phyloP scores from a whole-genome alignment of 2,113 vertebrate species.

The Epinephelus cyanopodus region DNA sequence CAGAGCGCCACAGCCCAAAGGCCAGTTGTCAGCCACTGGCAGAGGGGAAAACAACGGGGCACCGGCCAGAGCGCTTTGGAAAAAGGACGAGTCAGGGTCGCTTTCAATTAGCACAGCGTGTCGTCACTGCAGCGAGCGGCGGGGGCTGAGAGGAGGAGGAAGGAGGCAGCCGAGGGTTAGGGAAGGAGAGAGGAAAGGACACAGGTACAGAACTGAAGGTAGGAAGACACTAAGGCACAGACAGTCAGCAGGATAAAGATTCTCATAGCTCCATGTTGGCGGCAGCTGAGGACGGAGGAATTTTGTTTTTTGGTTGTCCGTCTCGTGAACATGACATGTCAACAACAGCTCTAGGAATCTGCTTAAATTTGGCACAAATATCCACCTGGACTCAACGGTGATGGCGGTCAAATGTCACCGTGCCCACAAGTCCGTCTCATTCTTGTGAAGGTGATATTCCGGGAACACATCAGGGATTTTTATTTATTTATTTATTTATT shows the following conservation, averaged over 20 bases:
- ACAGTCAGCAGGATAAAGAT: background rate
- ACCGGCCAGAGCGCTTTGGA: conserved; percentile 53
- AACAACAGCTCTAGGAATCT: too few species aligned
- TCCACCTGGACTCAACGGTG: too few species aligned
- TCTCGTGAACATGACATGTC: too few species aligned
- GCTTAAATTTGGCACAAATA: too few species aligned
- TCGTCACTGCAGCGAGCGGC: conserved; percentile 52
- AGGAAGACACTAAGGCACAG: background rate
- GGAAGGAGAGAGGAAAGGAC: conserved; percentile 5
- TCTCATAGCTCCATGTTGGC: background rate
- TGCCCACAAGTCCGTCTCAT: too few species aligned
- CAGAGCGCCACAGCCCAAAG: conserved; percentile 65
- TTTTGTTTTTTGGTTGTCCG: too few species aligned
- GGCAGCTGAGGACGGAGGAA: too few species aligned
- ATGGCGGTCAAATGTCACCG: too few species aligned
- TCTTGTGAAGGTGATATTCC: too few species aligned
- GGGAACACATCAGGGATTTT: too few species aligned
- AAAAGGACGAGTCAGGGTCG: conserved; percentile 80
- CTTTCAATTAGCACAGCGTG: conserved; percentile 79
- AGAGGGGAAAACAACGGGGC: conserved; percentile 65
- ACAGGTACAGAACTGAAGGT: conserved; percentile 5
- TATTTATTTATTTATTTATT: too few species aligned
- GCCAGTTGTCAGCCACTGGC: conserved; percentile 77
- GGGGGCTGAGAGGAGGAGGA: conserved; percentile 18
- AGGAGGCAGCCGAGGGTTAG: conserved; percentile 20